Evolutionary conservation across 2,888 invertebrate species (phyloP), one percentile per base, ranked within the genome.

Genomic region (Andrena trimmerana): DNA sequence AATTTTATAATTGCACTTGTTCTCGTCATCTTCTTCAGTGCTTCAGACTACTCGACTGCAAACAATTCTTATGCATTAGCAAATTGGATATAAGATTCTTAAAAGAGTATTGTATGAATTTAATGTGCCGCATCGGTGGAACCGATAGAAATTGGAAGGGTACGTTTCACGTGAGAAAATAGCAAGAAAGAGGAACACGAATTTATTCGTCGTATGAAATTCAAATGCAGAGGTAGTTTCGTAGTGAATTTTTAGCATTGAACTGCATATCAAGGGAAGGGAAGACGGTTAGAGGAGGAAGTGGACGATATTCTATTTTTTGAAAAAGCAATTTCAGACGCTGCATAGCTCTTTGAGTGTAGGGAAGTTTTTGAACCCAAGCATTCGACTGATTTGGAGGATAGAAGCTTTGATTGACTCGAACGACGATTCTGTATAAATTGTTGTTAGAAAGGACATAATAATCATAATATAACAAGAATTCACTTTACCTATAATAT

Each of bases 351-450:
- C 52, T 67, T 62, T 27, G 52, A 78, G 27, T 8, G 20, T 60
- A 67, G 68, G 52, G 68, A 16, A 57, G 42, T 65, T 69, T 77
- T 81, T 75, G 71, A 82, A 42, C 24, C 10, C n/a, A 50, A 24
- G 1, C 36, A 29, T n/a, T 29, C 16, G n/a, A 31, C 33, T 68
- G 29, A 76, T 73, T 65, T 62, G n/a, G 50, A 70, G 77, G 74
- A 57, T 13, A 24, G 29, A 66, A 67, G 70, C 36, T 24, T 71
- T 54, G 60, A 74, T 82, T n/a, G 42, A 59, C 42, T 42, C 16
- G 27, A 42, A 13, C 13, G 13, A 20, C 2, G 24, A 42, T 36
- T 24, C 8, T 31, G 24, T 4, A 5, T 42, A 31, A 31, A 16
- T 10, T 24, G 57, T 48, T 52, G 42, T 42, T 42, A 42, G 16